Evolutionary conservation across 2,113 vertebrate species (phyloP), one percentile per base, ranked within the genome.

Genomic region (Ailurus styani): DNA sequence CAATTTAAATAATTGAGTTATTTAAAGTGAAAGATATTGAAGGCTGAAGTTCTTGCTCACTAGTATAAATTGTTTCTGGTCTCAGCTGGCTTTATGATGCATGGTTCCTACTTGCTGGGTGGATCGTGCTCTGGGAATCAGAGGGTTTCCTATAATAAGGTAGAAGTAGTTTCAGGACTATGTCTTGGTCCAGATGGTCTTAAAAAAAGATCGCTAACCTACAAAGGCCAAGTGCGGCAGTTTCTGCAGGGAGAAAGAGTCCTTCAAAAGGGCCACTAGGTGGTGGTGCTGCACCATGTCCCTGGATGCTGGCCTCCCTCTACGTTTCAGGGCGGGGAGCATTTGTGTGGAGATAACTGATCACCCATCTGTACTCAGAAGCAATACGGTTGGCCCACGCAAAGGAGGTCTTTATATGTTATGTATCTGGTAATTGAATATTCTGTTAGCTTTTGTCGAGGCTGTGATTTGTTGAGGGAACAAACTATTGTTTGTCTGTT

Each of bases 1-100:
- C 18, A 54, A 57, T 89, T 83, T 81, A 91, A 96, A 83, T 86
- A 73, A 78, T 14, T 45, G 52, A 93, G 47, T 68, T 93, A 91
- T 82, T 97, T 84, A 81, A 92, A 93, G 5, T 50, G 34, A 97
- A 96, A 96, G 68, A 72, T 66, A 40, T 9, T 11, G 18, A 73
- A 90, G 40, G 83, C 18, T 31, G 82, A 91, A 18, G 8, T 60
- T 96, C 20, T 20, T 77, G 42, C 50, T 90, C 50, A 85, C 45
- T 34, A 57, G 17, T 73, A 72, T 27, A 31, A 78, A 82, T 54
- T 20, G 25, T 68, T 87, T 73, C 40, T 62, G 45, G 14, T 83
- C 6, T 64, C 31, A 57, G 6, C 5, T 93, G 57, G 31, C 34
- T 87, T 93, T 93, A 21, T 54, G n/a, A 45, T 18, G 40, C 23